Conservation (phyloP, 2,113 vertebrate species). For the Mirza zaza region DNA sequence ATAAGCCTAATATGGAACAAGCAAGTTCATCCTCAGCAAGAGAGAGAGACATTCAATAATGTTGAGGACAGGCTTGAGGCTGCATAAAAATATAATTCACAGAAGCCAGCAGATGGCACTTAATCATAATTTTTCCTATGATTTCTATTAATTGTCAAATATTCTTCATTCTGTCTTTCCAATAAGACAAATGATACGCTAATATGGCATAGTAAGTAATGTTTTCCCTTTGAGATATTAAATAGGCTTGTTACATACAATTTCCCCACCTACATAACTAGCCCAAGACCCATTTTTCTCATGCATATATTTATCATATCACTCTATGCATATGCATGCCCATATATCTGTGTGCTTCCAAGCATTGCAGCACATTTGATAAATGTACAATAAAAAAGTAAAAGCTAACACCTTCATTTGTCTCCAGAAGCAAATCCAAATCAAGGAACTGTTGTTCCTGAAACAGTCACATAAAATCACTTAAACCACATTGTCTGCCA, state of each 20-base stretch:
- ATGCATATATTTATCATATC: conserved; percentile 54
- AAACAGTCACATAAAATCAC: conserved; percentile 53
- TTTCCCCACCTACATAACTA: conserved; percentile 51
- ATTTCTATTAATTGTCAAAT: conserved; percentile 76
- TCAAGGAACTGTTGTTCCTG: conserved; percentile 60
- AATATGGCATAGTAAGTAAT: conserved; percentile 46
- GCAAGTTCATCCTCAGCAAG: not conserved
- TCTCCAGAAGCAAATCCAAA: conserved; percentile 58
- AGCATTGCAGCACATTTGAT: conserved; percentile 33
- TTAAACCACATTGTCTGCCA: conserved; percentile 40
- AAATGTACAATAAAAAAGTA: conserved; percentile 16
- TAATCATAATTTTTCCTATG: conserved; percentile 77
- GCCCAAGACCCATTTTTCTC: conserved; percentile 53
- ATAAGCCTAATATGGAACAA: not conserved
- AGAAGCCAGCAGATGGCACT: conserved; percentile 80
- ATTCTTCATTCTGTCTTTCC: conserved; percentile 65
- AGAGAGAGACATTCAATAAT: not conserved
- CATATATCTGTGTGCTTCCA: conserved; percentile 2
- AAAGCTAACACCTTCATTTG: conserved; percentile 35
- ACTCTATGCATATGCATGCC: conserved; percentile 36
- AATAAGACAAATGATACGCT: conserved; percentile 35
- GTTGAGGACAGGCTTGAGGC: conserved; percentile 6
- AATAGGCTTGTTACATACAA: conserved; percentile 67
- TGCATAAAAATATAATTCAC: conserved; percentile 46
- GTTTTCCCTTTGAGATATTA: conserved; percentile 69